These are phyloP conservation scores for Poecilia picta DNA, from an alignment of 2,797 vertebrate genomes.

Conservation along the genomic window DNA sequence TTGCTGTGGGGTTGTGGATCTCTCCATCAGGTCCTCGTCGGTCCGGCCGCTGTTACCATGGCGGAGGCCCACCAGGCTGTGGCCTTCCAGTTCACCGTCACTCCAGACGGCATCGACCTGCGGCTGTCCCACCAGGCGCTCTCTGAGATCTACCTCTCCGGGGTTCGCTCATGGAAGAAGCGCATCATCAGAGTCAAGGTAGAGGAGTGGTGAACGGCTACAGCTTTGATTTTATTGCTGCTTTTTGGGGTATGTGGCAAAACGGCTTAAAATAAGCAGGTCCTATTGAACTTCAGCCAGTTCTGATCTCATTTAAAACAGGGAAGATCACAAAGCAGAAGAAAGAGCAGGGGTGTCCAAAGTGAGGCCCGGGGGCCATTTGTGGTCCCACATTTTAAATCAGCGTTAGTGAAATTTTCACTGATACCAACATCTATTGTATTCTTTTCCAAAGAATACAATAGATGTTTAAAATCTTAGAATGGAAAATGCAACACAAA, in stretches of 20 bases:
- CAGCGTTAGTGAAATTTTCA: no score
- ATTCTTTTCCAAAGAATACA: no score
- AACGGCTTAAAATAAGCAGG: neutral
- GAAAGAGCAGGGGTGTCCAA: neutral
- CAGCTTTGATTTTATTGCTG: slow-evolving; percentile 1
- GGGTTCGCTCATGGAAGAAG: slow-evolving; percentile 84
- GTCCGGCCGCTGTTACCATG: slow-evolving; percentile 66
- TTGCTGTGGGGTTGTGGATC: neutral
- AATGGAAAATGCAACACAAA: no score
- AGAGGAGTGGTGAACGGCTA: neutral
- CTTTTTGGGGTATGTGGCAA: neutral
- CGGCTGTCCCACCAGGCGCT: slow-evolving; percentile 84
- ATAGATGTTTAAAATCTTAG: no score
- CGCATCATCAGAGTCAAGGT: slow-evolving; percentile 82
- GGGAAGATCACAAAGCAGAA: neutral
- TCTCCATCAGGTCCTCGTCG: slow-evolving; percentile 1
- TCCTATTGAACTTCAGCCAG: neutral
- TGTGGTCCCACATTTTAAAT: no score
- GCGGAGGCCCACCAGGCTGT: slow-evolving; percentile 87
- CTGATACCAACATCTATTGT: no score
- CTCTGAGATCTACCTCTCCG: slow-evolving; percentile 84
- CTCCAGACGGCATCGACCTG: slow-evolving; percentile 82
- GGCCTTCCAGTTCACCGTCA: slow-evolving; percentile 87
- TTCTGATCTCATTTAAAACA: neutral
- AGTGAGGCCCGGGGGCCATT: no score